Evolutionary conservation across 1,140 invertebrate genomes (phyloP), one percentile per base, ranked within the genome.

Genomic region (Atta cephalotes): DNA sequence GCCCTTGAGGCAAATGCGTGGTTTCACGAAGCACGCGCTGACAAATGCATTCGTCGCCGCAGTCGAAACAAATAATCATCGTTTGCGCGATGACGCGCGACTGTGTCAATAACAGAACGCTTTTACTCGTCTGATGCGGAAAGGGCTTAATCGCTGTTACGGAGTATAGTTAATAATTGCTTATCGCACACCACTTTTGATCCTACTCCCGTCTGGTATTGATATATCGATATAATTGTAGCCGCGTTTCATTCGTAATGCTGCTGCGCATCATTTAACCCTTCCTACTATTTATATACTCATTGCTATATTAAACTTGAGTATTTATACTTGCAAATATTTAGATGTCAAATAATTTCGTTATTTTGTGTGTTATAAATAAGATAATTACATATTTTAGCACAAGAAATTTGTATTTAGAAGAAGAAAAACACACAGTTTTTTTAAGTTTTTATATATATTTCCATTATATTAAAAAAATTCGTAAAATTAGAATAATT

Each of bases 11-110:
- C 87, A 86, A 88, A 86, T 79, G 87, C 82, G 87, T 76, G 87
- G 86, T 87, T 87, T 85, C 86, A 87, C 81, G 71, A 85, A 88
- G 74, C 84, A 88, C 84, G 74, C 65, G 87, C 82, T 88, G 87
- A 88, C 87, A 88, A 88, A 88, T 88, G 74, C 87, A 88, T 88
- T 88, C 87, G 82, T 88, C 84, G 82, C 87, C 84, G 77, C 84
- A 79, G 82, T 88, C 82, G 74, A 88, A 88, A 86, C 87, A 86
- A 88, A 86, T 88, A 86, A 88, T 88, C 79, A 85, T 88, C 82
- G 84, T 79, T 88, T 85, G 86, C 81, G 62, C 81, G 80, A 85
- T 87, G 86, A 77, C 81, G 80, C 76, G 79, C 49, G 62, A 77
- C 82, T 71, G 56, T 85, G 86, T 87, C 87, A 84, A 86, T 86